These are phyloP conservation scores for Cervus canadensis DNA, from an alignment of 2,113 vertebrate species.

Conservation along the genomic window DNA sequence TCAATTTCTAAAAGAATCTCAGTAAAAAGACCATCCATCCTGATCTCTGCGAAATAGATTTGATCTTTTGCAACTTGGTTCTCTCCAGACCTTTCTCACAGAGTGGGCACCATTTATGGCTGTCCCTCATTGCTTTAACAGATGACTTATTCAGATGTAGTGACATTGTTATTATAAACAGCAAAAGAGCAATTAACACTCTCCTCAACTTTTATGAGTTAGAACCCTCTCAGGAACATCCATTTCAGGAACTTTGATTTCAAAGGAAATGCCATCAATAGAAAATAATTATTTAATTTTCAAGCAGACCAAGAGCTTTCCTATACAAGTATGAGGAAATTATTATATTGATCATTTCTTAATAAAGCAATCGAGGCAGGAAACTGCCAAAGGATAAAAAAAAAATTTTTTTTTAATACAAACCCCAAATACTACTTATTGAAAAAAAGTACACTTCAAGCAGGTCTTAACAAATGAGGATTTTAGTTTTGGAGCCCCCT, in stretches of 20 bases:
- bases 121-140: conserved; percentile 15
- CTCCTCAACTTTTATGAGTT: not conserved
- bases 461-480: conserved; percentile 57
- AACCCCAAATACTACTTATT: not conserved
- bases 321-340: conserved; percentile 40
- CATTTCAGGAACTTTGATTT: not conserved
- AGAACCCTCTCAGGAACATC: conserved; percentile 29
- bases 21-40: conserved; percentile 13
- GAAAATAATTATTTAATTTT: conserved; percentile 74
- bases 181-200: conserved; percentile 48
- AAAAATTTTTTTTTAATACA: not conserved
- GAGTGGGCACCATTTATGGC: not conserved
- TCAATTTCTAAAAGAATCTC: not conserved
- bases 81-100: conserved; percentile 29
- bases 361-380: conserved; percentile 58
- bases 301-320: conserved; percentile 6
- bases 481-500: conserved; percentile 65
- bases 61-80: not conserved
- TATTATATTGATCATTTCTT: conserved; percentile 60
- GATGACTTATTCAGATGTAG: not conserved
- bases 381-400: conserved; percentile 60
- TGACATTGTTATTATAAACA: conserved; percentile 39
- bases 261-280: conserved; percentile 47
- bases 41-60: not conserved
- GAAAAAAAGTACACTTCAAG: conserved; percentile 57